Evolutionary conservation across 2,113 vertebrate species (phyloP), one percentile per base, ranked within the genome.

Genomic region (Carassius auratus): DNA sequence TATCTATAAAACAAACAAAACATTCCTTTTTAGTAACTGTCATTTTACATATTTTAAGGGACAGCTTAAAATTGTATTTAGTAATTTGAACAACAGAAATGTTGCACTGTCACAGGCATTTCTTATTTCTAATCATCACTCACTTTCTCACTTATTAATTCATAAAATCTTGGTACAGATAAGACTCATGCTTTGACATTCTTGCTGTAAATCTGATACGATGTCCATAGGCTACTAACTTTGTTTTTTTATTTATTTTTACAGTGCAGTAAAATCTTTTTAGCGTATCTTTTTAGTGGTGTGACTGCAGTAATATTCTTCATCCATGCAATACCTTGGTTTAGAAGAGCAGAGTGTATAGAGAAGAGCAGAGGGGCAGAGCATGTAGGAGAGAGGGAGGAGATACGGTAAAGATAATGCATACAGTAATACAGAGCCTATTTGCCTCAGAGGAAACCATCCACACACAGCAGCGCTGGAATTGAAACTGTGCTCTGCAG

Each of bases 391-490:
- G 19, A 59, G 79, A 38, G 55, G 4, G 26, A 42, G 21, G 19
- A 42, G 9, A 45, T 19, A 68, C 4, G 55, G 9, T 33, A 68
- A 26, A 17, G 8, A 68, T 50, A 59, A 42, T 6, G 1, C 57
- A 79, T 50, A 48, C 82, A 68, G 71, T 48, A 83, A 66, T 69
- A 71, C 64, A 85, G 76, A 69, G 86, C 86, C 85, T 48, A 84
- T 66, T 71, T 78, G 75, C 66, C 30, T 90, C 74, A 78, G 84
- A 84, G 75, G 89, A 91, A 93, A 89, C 91, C 92, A 91, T 92
- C 91, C 90, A 89, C 87, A 88, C 86, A 90, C 87, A 75, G 87
- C 81, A 81, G 92, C 93, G 89, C 93, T 94, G 91, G 92, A 93
- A 91, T 89, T 92, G 86, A 89, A 92, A 91, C 88, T 86, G 82